These are phyloP conservation scores for Margarornis squamiger DNA, from an alignment of 2,797 vertebrate species.

Conservation along the genomic window DNA sequence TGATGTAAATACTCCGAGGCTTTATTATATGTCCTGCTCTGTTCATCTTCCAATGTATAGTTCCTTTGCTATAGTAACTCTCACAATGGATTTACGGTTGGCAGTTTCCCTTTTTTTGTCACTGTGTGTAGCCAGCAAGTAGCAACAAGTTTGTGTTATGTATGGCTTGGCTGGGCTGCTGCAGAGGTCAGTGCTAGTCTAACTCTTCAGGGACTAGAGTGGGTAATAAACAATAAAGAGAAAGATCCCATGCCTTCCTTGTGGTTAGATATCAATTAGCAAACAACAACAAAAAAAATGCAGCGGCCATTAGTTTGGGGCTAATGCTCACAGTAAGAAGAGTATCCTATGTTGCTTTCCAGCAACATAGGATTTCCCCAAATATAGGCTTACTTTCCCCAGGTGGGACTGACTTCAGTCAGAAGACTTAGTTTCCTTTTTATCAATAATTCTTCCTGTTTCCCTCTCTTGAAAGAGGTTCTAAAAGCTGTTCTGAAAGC, in stretches of 20 bases:
- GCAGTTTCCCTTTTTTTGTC: background rate
- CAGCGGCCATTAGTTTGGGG: background rate
- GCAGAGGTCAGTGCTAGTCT: background rate
- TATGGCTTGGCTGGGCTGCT: background rate
- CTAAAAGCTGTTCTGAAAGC: background rate
- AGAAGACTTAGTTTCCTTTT: background rate
- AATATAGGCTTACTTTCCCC: background rate
- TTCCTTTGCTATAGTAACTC: background rate
- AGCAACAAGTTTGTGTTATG: background rate
- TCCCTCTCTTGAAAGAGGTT: background rate
- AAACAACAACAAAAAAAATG: background rate
- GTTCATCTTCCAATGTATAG: background rate
- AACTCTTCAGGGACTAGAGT: background rate
- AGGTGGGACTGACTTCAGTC: background rate
- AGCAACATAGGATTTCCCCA: background rate
- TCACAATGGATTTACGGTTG: background rate
- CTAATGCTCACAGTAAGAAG: background rate
- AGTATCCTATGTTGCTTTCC: background rate
- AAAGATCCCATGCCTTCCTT: background rate
- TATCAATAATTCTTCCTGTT: background rate
- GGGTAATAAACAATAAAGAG: background rate
- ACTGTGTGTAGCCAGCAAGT: background rate
- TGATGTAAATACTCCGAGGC: background rate
- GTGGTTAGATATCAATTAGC: background rate
- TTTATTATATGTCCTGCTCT: background rate